These are phyloP conservation scores for Heterotilapia buettikoferi DNA, from an alignment of 2,113 vertebrate genomes.

Conservation along the genomic window DNA sequence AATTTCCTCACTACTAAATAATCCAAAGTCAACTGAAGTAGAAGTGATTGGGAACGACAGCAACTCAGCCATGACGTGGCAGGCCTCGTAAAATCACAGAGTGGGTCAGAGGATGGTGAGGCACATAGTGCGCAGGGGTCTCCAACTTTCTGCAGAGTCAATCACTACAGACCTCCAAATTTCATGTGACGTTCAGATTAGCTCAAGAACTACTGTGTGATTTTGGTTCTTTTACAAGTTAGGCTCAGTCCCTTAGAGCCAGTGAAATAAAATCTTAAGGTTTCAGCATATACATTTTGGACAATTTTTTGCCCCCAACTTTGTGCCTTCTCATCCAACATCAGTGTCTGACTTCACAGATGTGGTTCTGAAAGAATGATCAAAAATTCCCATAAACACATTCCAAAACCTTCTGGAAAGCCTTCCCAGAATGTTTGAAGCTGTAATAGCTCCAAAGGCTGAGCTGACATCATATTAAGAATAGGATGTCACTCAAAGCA, in stretches of 20 bases:
- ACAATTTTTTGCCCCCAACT: background rate
- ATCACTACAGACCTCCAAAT: background rate
- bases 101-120: background rate
- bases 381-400: background rate
- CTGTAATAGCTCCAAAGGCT: background rate
- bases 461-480: accelerated
- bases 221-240: background rate
- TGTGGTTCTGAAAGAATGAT: background rate
- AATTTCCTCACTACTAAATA: background rate
- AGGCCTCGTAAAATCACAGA: background rate
- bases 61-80: accelerated
- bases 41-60: background rate
- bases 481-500: background rate
- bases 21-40: background rate
- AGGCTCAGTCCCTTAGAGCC: background rate
- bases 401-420: background rate
- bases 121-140: accelerated
- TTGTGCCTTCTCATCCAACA: background rate
- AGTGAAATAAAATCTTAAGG: background rate
- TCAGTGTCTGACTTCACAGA: background rate
- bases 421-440: background rate
- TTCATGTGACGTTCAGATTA: background rate
- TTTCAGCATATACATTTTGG: background rate
- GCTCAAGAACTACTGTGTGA: background rate
- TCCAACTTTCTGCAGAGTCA: background rate